phyloP scores from a whole-genome alignment of 1,140 invertebrate species.

The Heterodera carotae region DNA sequence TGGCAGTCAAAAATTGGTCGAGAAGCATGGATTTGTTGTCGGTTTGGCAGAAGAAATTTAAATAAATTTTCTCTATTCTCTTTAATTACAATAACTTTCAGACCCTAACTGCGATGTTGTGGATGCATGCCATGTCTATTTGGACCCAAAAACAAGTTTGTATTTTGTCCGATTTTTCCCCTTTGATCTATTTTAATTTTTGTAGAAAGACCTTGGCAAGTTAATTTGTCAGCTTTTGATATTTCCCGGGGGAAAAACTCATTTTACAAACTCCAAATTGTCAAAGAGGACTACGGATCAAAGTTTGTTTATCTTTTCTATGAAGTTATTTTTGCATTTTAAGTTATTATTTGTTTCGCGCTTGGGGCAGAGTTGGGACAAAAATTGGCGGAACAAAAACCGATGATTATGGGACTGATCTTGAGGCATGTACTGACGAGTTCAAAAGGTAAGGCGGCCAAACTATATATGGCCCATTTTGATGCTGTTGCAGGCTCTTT shows the following conservation, averaged over 20 bases:
- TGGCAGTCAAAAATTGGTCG: slow-evolving; percentile 19
- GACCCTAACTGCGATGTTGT: slow-evolving; percentile 48
- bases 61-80: not conserved
- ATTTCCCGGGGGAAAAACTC: slow-evolving; percentile 72
- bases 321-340: not conserved
- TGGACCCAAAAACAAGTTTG: slow-evolving; percentile 38
- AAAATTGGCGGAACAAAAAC: slow-evolving; percentile 81
- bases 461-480: too few species aligned
- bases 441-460: slow-evolving; percentile 71
- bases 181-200: not conserved
- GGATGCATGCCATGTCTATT: slow-evolving; percentile 51
- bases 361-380: slow-evolving; percentile 94
- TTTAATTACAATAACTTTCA: not conserved
- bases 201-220: slow-evolving; percentile 45
- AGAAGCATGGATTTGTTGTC: slow-evolving; percentile 48
- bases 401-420: slow-evolving; percentile 70
- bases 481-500: slow-evolving; percentile 69
- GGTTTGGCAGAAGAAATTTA: too few species aligned
- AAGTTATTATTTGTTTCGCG: slow-evolving; percentile 49
- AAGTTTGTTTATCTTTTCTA: slow-evolving; percentile 12
- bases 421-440: slow-evolving; percentile 71
- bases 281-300: slow-evolving; percentile 73
- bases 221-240: slow-evolving; percentile 33
- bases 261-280: slow-evolving; percentile 89
- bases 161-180: not conserved